Evolutionary conservation across 2,113 vertebrate genomes (phyloP), one percentile per base, ranked within the genome.

Genomic region (Hucho hucho): DNA sequence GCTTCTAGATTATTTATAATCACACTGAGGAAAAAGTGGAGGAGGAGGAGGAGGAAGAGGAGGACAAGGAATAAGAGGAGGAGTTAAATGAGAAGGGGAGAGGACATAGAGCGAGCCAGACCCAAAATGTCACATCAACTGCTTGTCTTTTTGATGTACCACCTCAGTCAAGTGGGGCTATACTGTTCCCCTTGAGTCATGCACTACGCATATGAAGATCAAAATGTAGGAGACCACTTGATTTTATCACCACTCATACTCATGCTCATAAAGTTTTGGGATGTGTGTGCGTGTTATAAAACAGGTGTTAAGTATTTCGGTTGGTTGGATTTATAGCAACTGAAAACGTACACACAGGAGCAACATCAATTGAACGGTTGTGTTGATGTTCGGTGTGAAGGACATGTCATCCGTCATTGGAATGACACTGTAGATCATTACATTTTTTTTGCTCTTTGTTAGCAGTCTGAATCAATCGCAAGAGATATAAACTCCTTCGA

Each of bases 381-480:
- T 26, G 13, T 25, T 43, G 59, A 43, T 28, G 37, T 20, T 20
- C 37, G 53, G 53, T 61, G 18, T 72, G 64, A 69, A 79, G 76
- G 77, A 77, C 68, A 79, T 56, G 26, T 68, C 64, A 73, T 85
- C 73, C 65, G 70, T 82, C 83, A 80, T 16, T 78, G 70, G 65
- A 82, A 85, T 78, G 70, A 80, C 75, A 82, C 70, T 58, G 65
- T 85, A 82, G 72, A 85, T 85, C 80, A 66, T 68, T 56, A 46
- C 70, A 64, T 18, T 67, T 70, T 71, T 43, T 43, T 78, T 37
- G 72, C 28, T 46, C 72, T 73, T 61, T 29, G 72, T 73, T 73
- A 73, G 29, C 20, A 24, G n/a, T 46, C 20, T 14, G 37, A 73
- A 18, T 63, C 58, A 25, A 46, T 73, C 59, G 37, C 4, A 1